Evolutionary conservation across 1,140 invertebrate species (phyloP).

Genomic region (Drusus annulatus): DNA sequence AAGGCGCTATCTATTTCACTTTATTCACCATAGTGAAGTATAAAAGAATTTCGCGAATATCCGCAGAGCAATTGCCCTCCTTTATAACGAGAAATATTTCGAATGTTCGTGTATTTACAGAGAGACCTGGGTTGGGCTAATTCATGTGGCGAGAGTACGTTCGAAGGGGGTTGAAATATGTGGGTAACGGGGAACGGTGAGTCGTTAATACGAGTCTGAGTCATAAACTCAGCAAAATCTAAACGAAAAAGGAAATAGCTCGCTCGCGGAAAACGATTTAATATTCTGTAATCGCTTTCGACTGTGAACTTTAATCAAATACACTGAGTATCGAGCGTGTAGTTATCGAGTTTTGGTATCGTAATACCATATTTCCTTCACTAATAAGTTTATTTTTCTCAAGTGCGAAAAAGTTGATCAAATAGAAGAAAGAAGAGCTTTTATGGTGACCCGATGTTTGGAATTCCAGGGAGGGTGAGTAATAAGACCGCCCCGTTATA

Average conservation of each 20-base stretch:
- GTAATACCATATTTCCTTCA: too few species aligned
- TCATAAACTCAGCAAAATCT: neutral
- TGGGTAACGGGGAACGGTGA: neutral
- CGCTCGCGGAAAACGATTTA: neutral
- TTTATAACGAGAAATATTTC: conserved; percentile 4
- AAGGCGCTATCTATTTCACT: conserved; percentile 21
- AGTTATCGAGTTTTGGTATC: neutral
- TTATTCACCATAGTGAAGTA: conserved; percentile 1
- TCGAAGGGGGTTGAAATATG: neutral
- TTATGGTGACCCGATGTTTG: conserved; percentile 16
- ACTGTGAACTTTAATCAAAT: neutral
- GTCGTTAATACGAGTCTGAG: neutral
- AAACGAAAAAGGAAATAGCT: neutral
- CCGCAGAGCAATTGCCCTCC: conserved; percentile 20
- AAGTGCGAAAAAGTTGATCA: neutral
- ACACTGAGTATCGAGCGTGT: neutral
- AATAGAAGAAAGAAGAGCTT: neutral
- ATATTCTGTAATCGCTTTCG: neutral
- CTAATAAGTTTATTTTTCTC: too few species aligned
- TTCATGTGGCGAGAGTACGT: neutral
- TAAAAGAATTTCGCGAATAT: neutral
- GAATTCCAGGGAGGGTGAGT: neutral
- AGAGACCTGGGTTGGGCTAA: neutral
- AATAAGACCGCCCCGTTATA: neutral
- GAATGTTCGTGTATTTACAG: neutral